Conservation (phyloP, 2,113 vertebrate species). For the Oreotrochilus melanogaster region DNA sequence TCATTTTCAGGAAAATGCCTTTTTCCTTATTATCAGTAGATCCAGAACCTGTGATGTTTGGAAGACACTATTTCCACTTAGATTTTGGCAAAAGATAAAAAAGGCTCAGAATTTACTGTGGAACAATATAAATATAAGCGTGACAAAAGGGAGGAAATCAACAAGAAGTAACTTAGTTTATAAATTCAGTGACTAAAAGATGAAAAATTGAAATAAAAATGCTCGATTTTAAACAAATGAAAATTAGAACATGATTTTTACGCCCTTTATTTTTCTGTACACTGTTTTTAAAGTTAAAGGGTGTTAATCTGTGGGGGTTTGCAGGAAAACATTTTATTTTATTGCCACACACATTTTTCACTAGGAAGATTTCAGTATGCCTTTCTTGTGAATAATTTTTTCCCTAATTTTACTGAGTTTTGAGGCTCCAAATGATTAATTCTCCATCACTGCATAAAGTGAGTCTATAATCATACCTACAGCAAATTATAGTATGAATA, state of each 20-base stretch:
- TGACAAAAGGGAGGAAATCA: rapidly evolving
- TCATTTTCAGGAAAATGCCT: neutral
- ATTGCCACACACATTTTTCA: neutral
- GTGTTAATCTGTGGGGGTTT: neutral
- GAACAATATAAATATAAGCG: neutral
- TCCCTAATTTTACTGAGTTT: neutral
- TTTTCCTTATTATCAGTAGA: neutral
- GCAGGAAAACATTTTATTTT: neutral
- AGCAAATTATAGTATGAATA: neutral
- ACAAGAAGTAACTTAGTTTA: neutral
- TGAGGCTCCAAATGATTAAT: neutral
- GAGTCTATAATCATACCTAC: neutral
- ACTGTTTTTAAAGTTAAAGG: neutral
- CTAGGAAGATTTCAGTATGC: neutral
- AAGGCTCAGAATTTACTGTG: neutral
- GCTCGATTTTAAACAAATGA: neutral
- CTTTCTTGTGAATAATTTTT: neutral
- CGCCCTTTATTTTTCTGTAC: neutral
- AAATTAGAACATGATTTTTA: neutral
- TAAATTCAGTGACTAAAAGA: neutral
- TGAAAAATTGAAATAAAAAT: neutral
- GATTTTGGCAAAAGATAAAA: neutral
- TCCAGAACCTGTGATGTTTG: neutral
- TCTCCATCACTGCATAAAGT: neutral
- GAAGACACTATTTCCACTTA: neutral